phyloP scores from a whole-genome alignment of 2,113 vertebrate species.

The Montifringilla adamsi region DNA sequence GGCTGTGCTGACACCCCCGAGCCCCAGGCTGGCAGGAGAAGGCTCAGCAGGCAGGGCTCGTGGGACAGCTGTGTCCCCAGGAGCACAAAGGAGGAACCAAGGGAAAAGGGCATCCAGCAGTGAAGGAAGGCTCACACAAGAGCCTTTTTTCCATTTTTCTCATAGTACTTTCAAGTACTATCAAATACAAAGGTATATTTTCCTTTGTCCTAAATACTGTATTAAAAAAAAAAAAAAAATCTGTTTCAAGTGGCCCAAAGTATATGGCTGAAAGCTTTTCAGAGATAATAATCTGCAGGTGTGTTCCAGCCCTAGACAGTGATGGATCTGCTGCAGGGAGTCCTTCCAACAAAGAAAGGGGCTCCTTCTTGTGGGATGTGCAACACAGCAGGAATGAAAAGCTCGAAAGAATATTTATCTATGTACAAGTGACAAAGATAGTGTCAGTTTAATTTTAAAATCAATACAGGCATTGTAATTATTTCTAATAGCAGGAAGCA shows the following conservation, averaged over 20 bases:
- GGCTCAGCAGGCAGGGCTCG: neutral
- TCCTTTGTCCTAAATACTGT: neutral
- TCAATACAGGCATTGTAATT: neutral
- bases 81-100: neutral
- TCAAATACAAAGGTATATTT: neutral
- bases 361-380: neutral
- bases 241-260: neutral
- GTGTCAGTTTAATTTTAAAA: neutral
- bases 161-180: neutral
- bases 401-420: neutral
- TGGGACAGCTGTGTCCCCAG: neutral
- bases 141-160: neutral
- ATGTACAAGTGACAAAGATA: neutral
- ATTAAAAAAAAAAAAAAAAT: neutral
- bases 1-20: rapidly evolving
- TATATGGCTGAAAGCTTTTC: neutral
- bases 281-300: neutral
- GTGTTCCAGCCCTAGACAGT: neutral
- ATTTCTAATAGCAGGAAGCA: neutral
- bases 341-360: neutral
- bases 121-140: neutral
- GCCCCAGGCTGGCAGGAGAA: rapidly evolving
- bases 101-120: neutral
- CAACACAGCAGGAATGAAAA: neutral
- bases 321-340: neutral